Evolutionary conservation across 92 coral and sea anemone species (phyloP), one percentile per base, ranked within the genome.

Genomic region (Epizoanthus stellaris): DNA sequence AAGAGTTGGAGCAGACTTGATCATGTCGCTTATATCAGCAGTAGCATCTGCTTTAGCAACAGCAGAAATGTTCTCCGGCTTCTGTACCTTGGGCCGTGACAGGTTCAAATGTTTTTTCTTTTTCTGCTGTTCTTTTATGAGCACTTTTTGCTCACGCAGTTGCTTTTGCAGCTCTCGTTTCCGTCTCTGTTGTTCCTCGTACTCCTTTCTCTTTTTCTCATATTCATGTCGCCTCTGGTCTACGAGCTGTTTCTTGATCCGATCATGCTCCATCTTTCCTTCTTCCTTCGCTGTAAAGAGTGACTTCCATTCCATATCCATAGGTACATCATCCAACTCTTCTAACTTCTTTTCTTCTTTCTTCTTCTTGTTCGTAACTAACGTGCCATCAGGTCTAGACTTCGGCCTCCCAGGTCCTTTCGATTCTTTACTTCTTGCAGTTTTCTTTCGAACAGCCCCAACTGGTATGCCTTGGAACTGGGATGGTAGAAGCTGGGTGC

Each of bases 151-250:
- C 40, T 92, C 91, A 6, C 99, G 99, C 67, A 95, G 92, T 87
- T 97, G 90, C 75, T 86, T 91, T 75, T 97, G 98, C 39, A 89
- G 85, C 67, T 89, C 95, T 3, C 98, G 97, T 80, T 97, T 97
- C 52, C 87, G 87, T 42, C 90, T 92, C 79, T 95, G 96, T 70
- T 94, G 98, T 20, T 97, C 99, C 75, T 95, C 99, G 89, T 91
- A 94, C 64, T 96, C 98, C 6, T 93, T 93, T 84, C 92, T 95
- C 92, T 94, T 95, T 21, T 95, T 75, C 56, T 93, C 98, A 74
- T 95, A 93, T 73, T 96, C 95, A 47, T 88, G 96, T 75, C 91
- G 81, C 75, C 91, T 85, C 64, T 92, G 91, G 65, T 94, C 99
- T 68, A 86, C 82, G 10, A 90, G 25, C 14, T 88, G 81, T 69